Evolutionary conservation across 2,888 invertebrate species (phyloP), one percentile per base, ranked within the genome.

Genomic region (Andrena hattorfiana): DNA sequence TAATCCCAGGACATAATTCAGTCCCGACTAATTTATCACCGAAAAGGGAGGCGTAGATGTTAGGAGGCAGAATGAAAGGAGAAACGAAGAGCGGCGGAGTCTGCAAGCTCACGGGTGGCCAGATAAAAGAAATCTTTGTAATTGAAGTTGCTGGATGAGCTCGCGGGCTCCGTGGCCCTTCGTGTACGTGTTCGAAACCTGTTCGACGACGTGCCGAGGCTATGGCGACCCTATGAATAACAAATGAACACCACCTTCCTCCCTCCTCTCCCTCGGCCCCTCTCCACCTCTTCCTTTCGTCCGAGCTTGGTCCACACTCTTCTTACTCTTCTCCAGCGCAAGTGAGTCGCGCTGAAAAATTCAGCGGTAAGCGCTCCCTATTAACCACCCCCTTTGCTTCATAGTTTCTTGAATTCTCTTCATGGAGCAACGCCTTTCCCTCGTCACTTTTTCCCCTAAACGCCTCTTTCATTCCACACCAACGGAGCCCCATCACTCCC

Each of bases 191-290:
- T 84, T 84, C 82, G 81, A 80, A 85, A 85, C 81, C 84, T 69
- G 78, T 82, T 82, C 82, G 85, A 85, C 81, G 81, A 84, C 85
- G 81, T 82, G 84, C 74, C 81, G 70, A 67, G 76, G 81, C 80
- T 70, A 76, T 84, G 87, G 83, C 81, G 77, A 84, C 78, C 84
- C 88, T 84, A 88, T 88, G 87, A 88, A 88, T 88, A 88, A 83
- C 85, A 85, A 87, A 87, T 86, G 87, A 86, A 85, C 80, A 10
- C 51, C 77, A 70, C 76, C 81, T 67, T 76, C 83, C 35, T 68
- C 20, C 71, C 32, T 48, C 32, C 63, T 26, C 67, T 13, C 7
- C 28, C 35, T 1, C 42, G 5, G n/a, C 7, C 26, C 30, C 32
- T 26, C 49, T 54, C 56, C 62, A 16, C 26, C 62, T 71, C 66